A percentile compares a stretch with the other conserved stretches of the same genome.
Evolutionary conservation across 1,140 invertebrate genomes (phyloP).

Genomic region (Tetranychus urticae): DNA sequence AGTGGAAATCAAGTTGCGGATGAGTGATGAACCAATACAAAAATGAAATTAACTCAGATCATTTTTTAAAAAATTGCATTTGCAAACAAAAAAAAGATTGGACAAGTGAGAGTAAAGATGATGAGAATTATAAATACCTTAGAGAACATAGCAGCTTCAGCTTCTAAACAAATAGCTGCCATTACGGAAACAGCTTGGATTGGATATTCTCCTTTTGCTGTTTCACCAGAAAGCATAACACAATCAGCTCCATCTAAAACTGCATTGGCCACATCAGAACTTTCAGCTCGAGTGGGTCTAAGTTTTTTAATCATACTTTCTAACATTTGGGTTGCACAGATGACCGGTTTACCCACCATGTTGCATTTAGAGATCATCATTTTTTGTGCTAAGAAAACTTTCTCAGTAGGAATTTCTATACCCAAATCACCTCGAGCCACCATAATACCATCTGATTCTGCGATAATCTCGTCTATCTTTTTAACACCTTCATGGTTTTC

Average conservation of each 20-base stretch:
- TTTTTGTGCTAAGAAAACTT: constrained; percentile 95
- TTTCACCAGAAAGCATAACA: constrained; percentile 96
- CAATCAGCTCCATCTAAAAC: constrained; percentile 91
- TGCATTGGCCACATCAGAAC: constrained; percentile 91
- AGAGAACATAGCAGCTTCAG: constrained; percentile 90
- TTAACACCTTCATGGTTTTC: constrained; percentile 25
- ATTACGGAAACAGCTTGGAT: constrained; percentile 75
- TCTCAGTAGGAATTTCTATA: constrained; percentile 56
- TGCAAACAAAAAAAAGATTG: background rate
- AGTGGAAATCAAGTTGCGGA: background rate
- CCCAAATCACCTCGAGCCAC: constrained; percentile 25
- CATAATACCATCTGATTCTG: constrained; percentile 24
- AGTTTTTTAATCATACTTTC: constrained; percentile 97
- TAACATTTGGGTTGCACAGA: constrained; percentile 94
- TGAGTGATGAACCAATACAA: too few relatives aligned
- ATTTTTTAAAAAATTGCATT: background rate
- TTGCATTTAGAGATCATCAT: constrained; percentile 83
- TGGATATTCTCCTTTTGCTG: constrained; percentile 54
- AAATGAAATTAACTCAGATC: too few relatives aligned
- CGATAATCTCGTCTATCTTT: constrained; percentile 25
- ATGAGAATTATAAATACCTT: constrained; percentile 13
- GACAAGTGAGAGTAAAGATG: background rate
- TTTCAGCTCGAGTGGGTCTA: constrained; percentile 78
- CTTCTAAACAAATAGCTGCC: constrained; percentile 91
- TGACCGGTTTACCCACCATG: constrained; percentile 76